These are phyloP conservation scores for Lagodon rhomboides DNA, from an alignment of 2,797 vertebrate genomes.

Conservation along the genomic window DNA sequence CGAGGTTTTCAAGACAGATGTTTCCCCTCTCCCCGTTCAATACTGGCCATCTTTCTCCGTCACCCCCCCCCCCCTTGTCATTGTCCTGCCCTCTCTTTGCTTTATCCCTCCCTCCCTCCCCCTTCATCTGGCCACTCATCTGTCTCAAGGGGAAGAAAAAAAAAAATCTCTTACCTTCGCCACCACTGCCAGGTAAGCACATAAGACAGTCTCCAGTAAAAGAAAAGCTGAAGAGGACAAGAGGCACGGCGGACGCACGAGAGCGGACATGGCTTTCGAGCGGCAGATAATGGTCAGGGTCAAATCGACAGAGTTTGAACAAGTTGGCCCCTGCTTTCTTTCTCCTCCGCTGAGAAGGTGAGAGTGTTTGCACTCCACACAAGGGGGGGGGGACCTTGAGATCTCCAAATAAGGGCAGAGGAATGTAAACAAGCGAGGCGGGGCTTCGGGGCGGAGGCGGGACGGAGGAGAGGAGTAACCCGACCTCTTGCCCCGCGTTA, in stretches of 20 bases:
- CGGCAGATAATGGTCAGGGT: slow-evolving; percentile 57
- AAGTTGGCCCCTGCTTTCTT: slow-evolving; percentile 67
- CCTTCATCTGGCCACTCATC: slow-evolving; percentile 19
- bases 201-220: slow-evolving; percentile 35
- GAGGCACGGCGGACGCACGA: neutral
- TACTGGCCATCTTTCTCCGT: slow-evolving; percentile 40
- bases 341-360: slow-evolving; percentile 74
- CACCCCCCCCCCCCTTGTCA: slow-evolving; percentile 39
- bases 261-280: slow-evolving; percentile 47
- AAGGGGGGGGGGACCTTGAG: slow-evolving; percentile 71
- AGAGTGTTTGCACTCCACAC: slow-evolving; percentile 79
- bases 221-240: slow-evolving; percentile 19
- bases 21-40: slow-evolving; percentile 27
- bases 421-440: slow-evolving; percentile 91
- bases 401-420: slow-evolving; percentile 86
- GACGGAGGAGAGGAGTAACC: slow-evolving; percentile 81
- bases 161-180: slow-evolving; percentile 72
- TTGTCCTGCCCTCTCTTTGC: slow-evolving; percentile 16
- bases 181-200: slow-evolving; percentile 59
- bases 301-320: slow-evolving; percentile 56
- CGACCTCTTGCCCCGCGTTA: slow-evolving; percentile 78
- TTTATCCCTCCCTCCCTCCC: slow-evolving; percentile 22
- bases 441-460: slow-evolving; percentile 76
- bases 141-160: slow-evolving; percentile 21
- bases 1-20: slow-evolving; percentile 57